Base-by-base conservation (phyloP, 2,113 vertebrate genomes). In the Bambusicola thoracicus region DNA sequence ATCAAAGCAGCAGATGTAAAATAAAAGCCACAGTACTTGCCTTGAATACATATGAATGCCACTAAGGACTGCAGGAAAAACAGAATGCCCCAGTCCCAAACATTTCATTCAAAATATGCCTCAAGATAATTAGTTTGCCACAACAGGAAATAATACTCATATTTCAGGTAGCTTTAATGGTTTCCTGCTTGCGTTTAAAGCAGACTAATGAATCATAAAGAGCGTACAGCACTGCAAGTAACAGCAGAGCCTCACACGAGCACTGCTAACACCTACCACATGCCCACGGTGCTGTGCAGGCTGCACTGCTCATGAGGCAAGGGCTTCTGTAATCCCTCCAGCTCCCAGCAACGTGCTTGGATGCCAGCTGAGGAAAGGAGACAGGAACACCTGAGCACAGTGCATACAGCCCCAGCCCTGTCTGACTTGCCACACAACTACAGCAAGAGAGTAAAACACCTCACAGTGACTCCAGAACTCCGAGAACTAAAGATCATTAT, bases 1-100 rank as follows among this genome's bases (percentile, higher is more conserved):
- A 63, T 82, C 81, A 96, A 95, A 90, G 70, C 12, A 79, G 27
- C 75, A 89, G 58, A 32, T 83, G 73, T 61, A 87, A 92, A 87
- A 85, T 46, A 91, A 89, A 94, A 93, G 61, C 6, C 74, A 67
- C 73, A 34, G 19, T 10, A 40, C 48, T 87, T 25, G 46, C 84
- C 92, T 55, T 90, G 85, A 88, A 68, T 29, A n/a, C 63, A 75
- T 0, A 58, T 16, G 14, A 79, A 21, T 20, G 61, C 38, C 5
- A 36, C 8, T 69, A 2, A 61, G 84, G 51, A 65, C 16, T 30
- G 62, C 22, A 76, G 70, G 8, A 48, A 83, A 91, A 81, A 6
- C 48, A 80, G 56, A 51, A 61, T 2, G 20, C 44, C 51, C 74
- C 34, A 81, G n/a, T 61, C 53, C 38, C 34, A 11, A 46, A 48